These are phyloP conservation scores for Hapalemur alaotrensis DNA, from an alignment of 2,797 vertebrate genomes.

Conservation along the genomic window DNA sequence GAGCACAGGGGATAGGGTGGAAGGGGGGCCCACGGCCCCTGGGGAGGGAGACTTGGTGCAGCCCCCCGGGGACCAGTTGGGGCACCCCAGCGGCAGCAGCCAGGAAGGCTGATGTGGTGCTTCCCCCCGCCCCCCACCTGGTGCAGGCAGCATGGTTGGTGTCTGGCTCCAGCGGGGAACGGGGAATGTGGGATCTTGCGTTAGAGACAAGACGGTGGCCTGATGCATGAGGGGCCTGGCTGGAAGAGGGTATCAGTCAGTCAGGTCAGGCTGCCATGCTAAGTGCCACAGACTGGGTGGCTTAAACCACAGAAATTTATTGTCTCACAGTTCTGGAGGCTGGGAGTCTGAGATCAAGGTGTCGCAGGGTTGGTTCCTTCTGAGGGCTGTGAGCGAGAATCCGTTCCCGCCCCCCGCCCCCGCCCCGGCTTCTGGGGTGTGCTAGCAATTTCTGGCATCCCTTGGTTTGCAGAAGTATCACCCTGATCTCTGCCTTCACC, in stretches of 20 bases:
- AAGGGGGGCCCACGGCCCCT: too few species aligned
- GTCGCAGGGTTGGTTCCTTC: not conserved
- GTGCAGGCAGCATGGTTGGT: not conserved
- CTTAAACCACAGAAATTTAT: not conserved
- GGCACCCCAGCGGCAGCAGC: not conserved
- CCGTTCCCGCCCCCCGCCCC: accelerated
- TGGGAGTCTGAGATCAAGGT: not conserved
- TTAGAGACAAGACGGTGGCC: not conserved
- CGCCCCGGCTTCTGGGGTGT: not conserved
- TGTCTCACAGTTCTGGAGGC: not conserved
- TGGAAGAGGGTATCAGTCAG: not conserved
- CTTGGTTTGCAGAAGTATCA: not conserved
- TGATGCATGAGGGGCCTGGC: not conserved
- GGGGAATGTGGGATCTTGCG: not conserved
- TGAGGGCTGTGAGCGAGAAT: not conserved
- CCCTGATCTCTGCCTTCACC: not conserved
- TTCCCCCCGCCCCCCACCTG: accelerated
- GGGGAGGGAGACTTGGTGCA: not conserved
- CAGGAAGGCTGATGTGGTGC: too few species aligned
- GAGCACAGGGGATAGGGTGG: not conserved
- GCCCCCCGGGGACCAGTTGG: not conserved
- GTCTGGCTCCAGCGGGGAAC: not conserved
- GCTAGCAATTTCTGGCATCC: not conserved
- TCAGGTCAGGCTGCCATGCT: too few species aligned
- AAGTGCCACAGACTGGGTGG: not conserved